These are phyloP conservation scores for Caenorhabditis parvicauda DNA, from an alignment of 2,888 invertebrate species.

Conservation along the genomic window DNA sequence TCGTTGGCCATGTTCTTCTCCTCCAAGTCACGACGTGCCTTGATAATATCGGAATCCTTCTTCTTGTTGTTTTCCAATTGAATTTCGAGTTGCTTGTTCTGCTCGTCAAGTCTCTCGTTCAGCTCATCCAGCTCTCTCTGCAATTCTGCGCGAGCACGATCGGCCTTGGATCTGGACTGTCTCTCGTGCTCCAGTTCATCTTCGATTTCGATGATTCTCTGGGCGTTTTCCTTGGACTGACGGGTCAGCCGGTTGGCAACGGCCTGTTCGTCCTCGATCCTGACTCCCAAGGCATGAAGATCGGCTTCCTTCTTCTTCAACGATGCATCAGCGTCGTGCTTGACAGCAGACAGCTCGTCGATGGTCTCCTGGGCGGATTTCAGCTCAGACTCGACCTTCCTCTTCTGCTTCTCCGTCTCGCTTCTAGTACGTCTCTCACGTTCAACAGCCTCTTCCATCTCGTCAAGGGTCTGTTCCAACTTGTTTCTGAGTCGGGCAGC, in stretches of 20 bases:
- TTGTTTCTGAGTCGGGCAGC: constrained; percentile 59
- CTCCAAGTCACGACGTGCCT: constrained; percentile 94
- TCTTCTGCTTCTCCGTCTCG: constrained; percentile 61
- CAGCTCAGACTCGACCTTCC: constrained; percentile 62
- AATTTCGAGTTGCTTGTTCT: constrained; percentile 66
- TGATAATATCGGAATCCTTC: constrained; percentile 97
- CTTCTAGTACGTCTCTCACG: constrained; percentile 58
- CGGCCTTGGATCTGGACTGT: constrained; percentile 69
- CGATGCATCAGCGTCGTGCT: constrained; percentile 54
- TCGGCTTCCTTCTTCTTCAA: constrained; percentile 79
- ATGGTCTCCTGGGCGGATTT: constrained; percentile 62
- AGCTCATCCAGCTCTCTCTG: constrained; percentile 89
- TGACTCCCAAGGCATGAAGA: constrained; percentile 88
- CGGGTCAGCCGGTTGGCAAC: constrained; percentile 92
- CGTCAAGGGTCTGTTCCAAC: constrained; percentile 62
- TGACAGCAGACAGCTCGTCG: constrained; percentile 57
- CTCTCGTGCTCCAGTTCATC: constrained; percentile 95
- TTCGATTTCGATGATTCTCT: constrained; percentile 92
- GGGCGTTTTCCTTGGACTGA: constrained; percentile 97
- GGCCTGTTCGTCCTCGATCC: constrained; percentile 96
- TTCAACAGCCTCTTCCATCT: constrained; percentile 62
- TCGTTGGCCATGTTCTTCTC: constrained; percentile 94
- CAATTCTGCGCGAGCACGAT: constrained; percentile 94
- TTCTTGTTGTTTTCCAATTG: constrained; percentile 95
- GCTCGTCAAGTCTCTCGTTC: constrained; percentile 84